phyloP scores from a whole-genome alignment of 2,113 vertebrate genomes.

The Paramormyrops kingsleyae region DNA sequence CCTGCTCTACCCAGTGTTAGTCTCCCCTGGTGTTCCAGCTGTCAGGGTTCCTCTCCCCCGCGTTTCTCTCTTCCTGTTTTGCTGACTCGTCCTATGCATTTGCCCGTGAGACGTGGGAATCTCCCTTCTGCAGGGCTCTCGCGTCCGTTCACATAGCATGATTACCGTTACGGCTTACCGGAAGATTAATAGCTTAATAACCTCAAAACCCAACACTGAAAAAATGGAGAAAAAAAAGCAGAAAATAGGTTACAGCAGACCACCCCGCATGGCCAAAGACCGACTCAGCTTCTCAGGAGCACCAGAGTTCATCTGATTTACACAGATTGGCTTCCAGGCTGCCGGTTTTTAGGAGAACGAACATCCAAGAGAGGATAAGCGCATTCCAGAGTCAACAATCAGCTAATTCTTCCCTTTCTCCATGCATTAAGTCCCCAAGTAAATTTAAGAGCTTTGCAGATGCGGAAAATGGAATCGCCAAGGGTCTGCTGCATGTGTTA shows the following conservation, averaged over 20 bases:
- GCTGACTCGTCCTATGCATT: not conserved
- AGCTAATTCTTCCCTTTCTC: constrained; percentile 3
- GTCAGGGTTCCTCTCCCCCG: not conserved
- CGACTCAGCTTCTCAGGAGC: not conserved
- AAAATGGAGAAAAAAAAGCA: constrained; percentile 9
- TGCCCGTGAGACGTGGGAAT: not conserved
- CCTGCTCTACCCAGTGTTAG: not conserved
- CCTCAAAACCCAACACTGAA: not conserved
- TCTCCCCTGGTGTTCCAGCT: not conserved
- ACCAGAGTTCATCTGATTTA: constrained; percentile 41
- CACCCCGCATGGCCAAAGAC: constrained; percentile 28
- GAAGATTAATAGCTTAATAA: constrained; percentile 21
- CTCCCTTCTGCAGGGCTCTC: not conserved
- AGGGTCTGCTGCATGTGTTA: not conserved
- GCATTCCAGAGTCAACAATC: constrained; percentile 19
- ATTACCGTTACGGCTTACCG: not conserved
- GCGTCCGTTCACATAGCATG: not conserved
- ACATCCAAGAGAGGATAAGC: constrained; percentile 26
- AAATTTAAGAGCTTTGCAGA: constrained; percentile 25
- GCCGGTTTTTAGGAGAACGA: constrained; percentile 34
- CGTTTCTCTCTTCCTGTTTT: not conserved
- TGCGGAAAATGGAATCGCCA: constrained; percentile 3
- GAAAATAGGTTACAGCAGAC: constrained; percentile 20
- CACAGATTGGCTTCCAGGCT: constrained; percentile 25
- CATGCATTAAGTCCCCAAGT: constrained; percentile 1